Base-by-base conservation (phyloP, 2,888 invertebrate genomes). In the Rhyacophila evoluta region DNA sequence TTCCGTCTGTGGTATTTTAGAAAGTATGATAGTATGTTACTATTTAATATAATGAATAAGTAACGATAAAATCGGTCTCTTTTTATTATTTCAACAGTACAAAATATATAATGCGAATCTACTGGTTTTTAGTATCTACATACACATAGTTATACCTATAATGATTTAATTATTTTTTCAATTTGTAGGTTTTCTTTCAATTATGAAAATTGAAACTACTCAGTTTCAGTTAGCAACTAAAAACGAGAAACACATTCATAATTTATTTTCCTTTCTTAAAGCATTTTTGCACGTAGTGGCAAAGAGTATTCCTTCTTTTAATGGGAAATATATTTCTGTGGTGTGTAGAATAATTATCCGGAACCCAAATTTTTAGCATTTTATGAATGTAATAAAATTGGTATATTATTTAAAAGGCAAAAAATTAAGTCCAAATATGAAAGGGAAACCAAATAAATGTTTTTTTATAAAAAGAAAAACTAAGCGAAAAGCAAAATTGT, bases 151-250 rank as follows among this genome's bases (percentile, higher is more conserved):
- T 19, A 55, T 19, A 55, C 55, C 25, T 8, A 25, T 15, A 55
- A 55, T 55, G 25, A 55, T 55, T 55, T 55, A 55, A 55, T 55
- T 55, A 55, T 55, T 55, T 55, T 55, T 25, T 55, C 25, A 8
- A 55, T 1, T 5, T 10, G 8, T 5, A 55, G 10, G 2, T 55
- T 19, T 15, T 41, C 6, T 4, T 2, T 33, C 6, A 33, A 33
- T 33, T 33, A 0, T 6, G 19, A 41, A 55, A 55, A 10, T 3
- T 10, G 19, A 55, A 55, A 55, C 12, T 19, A 55, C 1, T 3
- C 19, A 39, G 1, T 55, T 55, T 25, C 19, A 25, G 10, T 55
- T 55, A 19, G 12, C 25, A 25, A 55, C n/a, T 55, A 55, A 55
- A 25, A 41, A 55, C 15, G 55, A 19, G 19, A 25, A 33, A 33